A percentile compares a stretch with the other conserved stretches of the same genome.
phyloP scores from a whole-genome alignment of 2,113 vertebrate genomes.

The Coreoperca whiteheadi region DNA sequence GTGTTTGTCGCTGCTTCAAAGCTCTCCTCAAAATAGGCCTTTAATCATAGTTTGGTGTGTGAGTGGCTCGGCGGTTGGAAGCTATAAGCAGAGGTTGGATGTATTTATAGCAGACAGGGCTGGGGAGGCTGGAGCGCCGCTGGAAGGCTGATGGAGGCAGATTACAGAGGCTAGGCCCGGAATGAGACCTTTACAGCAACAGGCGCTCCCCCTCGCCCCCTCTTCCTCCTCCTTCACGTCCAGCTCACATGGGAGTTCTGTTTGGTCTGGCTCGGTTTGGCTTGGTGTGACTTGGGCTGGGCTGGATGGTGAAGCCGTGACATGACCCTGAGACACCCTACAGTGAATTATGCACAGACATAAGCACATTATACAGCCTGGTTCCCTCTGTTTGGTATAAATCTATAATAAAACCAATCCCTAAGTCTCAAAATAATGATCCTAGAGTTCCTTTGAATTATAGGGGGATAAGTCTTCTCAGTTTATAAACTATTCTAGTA shows the following conservation, averaged over 20 bases:
- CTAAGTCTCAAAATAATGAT: too few relatives aligned
- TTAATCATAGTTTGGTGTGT: constrained; percentile 85
- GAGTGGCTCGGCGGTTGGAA: constrained; percentile 75
- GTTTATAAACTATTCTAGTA: too few relatives aligned
- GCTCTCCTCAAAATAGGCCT: constrained; percentile 81
- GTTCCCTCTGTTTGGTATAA: too few relatives aligned
- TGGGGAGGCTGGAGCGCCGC: constrained; percentile 50
- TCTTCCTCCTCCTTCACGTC: constrained; percentile 14
- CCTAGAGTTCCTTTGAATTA: too few relatives aligned
- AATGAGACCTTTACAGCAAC: constrained; percentile 50
- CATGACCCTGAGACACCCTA: constrained; percentile 31
- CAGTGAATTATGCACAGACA: neutral
- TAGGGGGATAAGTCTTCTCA: too few relatives aligned
- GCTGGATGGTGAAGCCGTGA: constrained; percentile 7
- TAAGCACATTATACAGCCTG: neutral
- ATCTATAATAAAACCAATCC: too few relatives aligned
- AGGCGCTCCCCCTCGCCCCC: neutral
- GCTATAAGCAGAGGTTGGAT: constrained; percentile 82
- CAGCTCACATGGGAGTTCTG: neutral
- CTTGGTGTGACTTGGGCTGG: constrained; percentile 3
- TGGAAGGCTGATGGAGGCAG: constrained; percentile 57
- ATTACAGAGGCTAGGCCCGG: constrained; percentile 65
- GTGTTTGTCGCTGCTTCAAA: constrained; percentile 79
- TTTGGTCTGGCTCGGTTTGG: constrained; percentile 17
- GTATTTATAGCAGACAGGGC: constrained; percentile 83